Conservation (phyloP, 2,888 invertebrate genomes). For the Eupithecia abbreviata region DNA sequence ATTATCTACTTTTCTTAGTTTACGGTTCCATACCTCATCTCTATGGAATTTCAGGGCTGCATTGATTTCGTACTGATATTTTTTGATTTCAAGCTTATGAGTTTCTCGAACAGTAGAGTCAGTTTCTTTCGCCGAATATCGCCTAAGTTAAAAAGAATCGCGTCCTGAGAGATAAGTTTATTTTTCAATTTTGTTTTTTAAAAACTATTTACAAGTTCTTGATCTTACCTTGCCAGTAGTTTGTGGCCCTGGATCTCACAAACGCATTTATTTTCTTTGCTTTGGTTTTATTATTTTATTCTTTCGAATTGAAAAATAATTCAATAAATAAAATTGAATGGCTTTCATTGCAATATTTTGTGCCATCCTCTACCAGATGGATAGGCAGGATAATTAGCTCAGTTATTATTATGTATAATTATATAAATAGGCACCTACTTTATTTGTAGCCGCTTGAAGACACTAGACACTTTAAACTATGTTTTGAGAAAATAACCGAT, state of each 20-base stretch:
- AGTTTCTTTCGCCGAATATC: too few relatives aligned
- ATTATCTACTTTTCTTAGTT: too few relatives aligned
- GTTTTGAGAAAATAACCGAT: too few relatives aligned
- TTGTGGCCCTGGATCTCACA: not conserved
- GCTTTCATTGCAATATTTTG: not conserved
- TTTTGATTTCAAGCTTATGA: too few relatives aligned
- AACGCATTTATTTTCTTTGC: not conserved
- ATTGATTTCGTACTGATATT: too few relatives aligned
- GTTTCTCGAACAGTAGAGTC: too few relatives aligned
- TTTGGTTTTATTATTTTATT: not conserved
- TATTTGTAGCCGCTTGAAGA: too few relatives aligned
- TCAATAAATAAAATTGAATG: not conserved
- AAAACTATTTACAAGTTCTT: slow-evolving; percentile 21
- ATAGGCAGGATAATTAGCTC: not conserved
- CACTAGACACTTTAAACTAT: too few relatives aligned
- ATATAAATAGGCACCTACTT: too few relatives aligned
- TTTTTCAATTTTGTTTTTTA: slow-evolving; percentile 34
- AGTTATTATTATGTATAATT: not conserved
- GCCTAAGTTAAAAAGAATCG: slow-evolving; percentile 45
- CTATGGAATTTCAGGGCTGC: too few relatives aligned
- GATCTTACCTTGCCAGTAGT: slow-evolving; percentile 14
- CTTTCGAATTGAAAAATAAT: not conserved
- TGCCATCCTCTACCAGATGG: not conserved
- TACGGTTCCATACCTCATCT: too few relatives aligned
- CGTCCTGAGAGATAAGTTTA: slow-evolving; percentile 40